phyloP scores from a whole-genome alignment of 2,797 vertebrate genomes.

The Acanthornis magna region DNA sequence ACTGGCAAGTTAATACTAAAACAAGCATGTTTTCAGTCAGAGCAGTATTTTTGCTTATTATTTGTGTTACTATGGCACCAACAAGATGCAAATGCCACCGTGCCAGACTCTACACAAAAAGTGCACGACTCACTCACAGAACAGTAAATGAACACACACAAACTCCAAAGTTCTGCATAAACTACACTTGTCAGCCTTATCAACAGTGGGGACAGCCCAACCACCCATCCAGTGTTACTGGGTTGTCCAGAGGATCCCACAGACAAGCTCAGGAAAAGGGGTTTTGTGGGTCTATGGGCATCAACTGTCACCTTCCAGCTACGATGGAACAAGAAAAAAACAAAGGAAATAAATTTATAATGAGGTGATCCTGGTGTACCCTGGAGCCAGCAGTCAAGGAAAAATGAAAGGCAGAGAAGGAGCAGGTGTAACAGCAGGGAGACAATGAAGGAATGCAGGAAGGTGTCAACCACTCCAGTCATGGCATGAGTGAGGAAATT shows the following conservation, averaged over 20 bases:
- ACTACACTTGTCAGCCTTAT: neutral
- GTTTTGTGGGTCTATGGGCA: neutral
- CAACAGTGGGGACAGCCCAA: neutral
- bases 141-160: neutral
- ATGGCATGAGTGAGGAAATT: fast-evolving
- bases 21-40: neutral
- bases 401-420: neutral
- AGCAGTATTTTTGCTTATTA: neutral
- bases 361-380: neutral
- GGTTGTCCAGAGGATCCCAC: neutral
- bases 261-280: neutral
- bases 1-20: neutral
- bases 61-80: slow-evolving; percentile 18
- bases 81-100: neutral
- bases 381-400: neutral
- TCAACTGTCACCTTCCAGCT: neutral
- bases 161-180: neutral
- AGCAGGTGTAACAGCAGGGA: neutral
- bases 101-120: neutral
- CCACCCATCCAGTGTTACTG: neutral
- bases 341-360: neutral
- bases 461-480: neutral
- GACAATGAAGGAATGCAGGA: neutral
- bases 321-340: neutral
- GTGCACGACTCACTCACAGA: neutral